Percentiles rank a stretch among this genome's conserved stretches.
Conservation (phyloP, 2,888 invertebrate species). For the Carpatolechia fugitivella region DNA sequence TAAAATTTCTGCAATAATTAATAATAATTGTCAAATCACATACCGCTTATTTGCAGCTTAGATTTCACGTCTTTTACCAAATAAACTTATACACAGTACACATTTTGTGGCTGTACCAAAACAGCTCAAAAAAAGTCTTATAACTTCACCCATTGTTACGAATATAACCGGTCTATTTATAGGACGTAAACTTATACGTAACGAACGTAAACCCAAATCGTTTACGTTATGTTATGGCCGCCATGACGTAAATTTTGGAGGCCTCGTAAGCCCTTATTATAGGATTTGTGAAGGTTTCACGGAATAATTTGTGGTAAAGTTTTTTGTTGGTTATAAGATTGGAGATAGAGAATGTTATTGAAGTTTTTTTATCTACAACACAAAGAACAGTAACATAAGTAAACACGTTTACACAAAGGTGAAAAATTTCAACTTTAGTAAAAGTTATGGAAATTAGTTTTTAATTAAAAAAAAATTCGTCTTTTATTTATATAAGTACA, state of each 20-base stretch:
- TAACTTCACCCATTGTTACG: background rate
- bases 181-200: constrained; percentile 1
- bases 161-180: background rate
- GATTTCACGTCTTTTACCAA: no score
- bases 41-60: no score
- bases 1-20: no score
- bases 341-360: background rate
- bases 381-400: no score
- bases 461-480: no score
- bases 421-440: no score
- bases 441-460: no score
- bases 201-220: background rate
- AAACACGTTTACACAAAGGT: no score
- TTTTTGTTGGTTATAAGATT: background rate
- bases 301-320: background rate
- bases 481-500: no score
- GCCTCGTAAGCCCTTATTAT: background rate
- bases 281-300: background rate
- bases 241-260: constrained; percentile 1
- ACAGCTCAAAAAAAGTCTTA: background rate
- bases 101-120: background rate
- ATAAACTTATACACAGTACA: no score
- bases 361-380: background rate
- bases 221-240: background rate
- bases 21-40: no score